phyloP scores from a whole-genome alignment of 1,140 invertebrate species.

The Drosophila pseudoobscura region DNA sequence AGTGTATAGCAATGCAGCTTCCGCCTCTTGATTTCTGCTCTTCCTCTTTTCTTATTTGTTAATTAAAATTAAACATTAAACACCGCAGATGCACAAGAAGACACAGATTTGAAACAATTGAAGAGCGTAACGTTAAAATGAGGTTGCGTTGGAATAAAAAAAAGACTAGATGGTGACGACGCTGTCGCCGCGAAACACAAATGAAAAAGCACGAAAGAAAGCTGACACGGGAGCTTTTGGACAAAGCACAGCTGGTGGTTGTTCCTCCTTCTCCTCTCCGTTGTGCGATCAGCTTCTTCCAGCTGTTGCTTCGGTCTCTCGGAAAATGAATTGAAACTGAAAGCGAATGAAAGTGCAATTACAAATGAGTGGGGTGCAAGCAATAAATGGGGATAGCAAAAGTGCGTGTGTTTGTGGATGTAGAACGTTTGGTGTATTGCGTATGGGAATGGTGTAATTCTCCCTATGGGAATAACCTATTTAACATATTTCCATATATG shows the following conservation, averaged over 20 bases:
- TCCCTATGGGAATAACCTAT: conserved; percentile 43
- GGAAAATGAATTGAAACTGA: conserved; percentile 55
- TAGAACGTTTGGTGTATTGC: background rate
- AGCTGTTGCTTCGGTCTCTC: conserved; percentile 21
- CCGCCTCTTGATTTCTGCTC: conserved; percentile 15
- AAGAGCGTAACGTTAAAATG: conserved; percentile 19
- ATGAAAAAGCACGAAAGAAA: conserved; percentile 46
- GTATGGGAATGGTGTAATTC: conserved; percentile 11
- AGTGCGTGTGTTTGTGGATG: conserved; percentile 6
- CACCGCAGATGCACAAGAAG: conserved; percentile 6
- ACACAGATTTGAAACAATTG: conserved; percentile 20
- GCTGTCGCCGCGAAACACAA: conserved; percentile 41
- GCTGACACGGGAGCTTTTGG: conserved; percentile 37
- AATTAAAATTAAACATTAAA: conserved; percentile 32
- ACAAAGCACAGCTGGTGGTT: conserved; percentile 17
- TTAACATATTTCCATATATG: conserved; percentile 32
- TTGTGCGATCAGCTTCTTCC: conserved; percentile 44
- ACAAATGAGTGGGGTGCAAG: conserved; percentile 27
- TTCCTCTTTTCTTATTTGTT: conserved; percentile 23
- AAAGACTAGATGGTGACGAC: too few species aligned
- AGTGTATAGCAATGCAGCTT: conserved; percentile 29
- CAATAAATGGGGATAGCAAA: conserved; percentile 18
- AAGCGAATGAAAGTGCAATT: conserved; percentile 47
- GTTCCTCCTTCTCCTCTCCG: conserved; percentile 4
- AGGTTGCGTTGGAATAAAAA: conserved; percentile 20